These are phyloP conservation scores for Mustela nigripes DNA, from an alignment of 2,113 vertebrate genomes.

Conservation along the genomic window DNA sequence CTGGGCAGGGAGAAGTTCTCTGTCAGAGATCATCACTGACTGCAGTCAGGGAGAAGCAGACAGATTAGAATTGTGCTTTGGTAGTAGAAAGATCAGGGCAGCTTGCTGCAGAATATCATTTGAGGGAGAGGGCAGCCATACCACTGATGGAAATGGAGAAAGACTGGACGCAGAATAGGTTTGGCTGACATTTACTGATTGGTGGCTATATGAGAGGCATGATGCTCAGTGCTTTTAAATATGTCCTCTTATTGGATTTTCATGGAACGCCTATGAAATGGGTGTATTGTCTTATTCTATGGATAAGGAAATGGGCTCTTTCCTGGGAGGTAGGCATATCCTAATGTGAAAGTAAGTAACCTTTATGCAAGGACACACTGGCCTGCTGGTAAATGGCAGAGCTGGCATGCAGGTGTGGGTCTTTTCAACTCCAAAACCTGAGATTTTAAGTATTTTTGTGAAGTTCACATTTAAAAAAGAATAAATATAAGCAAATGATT, in stretches of 20 bases:
- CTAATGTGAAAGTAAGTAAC: neutral
- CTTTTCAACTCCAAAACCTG: neutral
- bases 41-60: neutral
- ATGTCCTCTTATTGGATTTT: neutral
- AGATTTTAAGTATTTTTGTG: neutral
- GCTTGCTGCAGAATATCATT: neutral
- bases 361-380: neutral
- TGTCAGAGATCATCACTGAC: neutral
- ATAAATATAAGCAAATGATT: neutral
- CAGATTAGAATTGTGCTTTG: neutral
- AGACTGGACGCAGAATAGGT: neutral
- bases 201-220: neutral
- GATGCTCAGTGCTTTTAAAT: neutral
- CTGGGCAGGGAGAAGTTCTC: too few relatives aligned
- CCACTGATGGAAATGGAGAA: neutral
- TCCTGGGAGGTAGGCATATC: neutral
- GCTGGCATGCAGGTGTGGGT: neutral
- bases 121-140: neutral
- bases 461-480: neutral
- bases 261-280: neutral
- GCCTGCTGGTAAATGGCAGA: neutral
- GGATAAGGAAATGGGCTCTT: neutral
- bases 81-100: neutral
- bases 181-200: neutral
- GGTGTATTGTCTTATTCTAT: neutral